Evolutionary conservation across 30 jellyfish, hydroid and myxozoan genomes (phyloP), one percentile per base, ranked within the genome.

Genomic region (Pelagia noctiluca): DNA sequence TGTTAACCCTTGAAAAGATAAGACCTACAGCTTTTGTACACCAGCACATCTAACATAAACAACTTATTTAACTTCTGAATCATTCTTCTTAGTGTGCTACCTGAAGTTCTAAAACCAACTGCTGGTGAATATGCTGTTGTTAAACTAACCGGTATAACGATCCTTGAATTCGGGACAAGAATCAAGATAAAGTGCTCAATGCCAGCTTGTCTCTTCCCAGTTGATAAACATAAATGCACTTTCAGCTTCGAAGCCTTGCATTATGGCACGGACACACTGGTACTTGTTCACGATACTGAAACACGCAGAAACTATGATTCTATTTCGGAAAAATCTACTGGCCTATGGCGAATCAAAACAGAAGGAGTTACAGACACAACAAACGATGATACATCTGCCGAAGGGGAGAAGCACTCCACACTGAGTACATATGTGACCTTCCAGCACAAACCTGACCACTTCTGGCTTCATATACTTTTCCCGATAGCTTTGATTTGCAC

Each of bases 191-290:
- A 81, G 19, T 79, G 89, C 75, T 10, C 48, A 7, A 79, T 79
- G 89, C 72, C 82, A 5, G 89, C 89, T 34, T 79, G 89, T 63
- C 73, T 79, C 63, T 79, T 79, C 47, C 89, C 89, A 18, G 82
- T 78, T 3, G 89, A 79, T 38, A 25, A 36, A 22, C 89, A 79
- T 12, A 36, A 64, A 23, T 79, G 89, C 22, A 60, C 82, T 24
- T 3, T 64, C 65, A 37, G 57, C 42, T 35, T 79, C 50, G 49
- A 22, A n/a, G 22, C 89, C 18, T 22, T 33, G 3, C 30, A 73
- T 10, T 37, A 79, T 33, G 73, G 32, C 61, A 47, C 30, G 26
- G 64, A 42, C 4, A 53, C 26, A 26, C 21, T 62, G 8, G 49
- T 7, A 2, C 53, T 79, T 30, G 73, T 36, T 0, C 47, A 0